Evolutionary conservation across 2,113 vertebrate genomes (phyloP).

Genomic region (Lepisosteus oculatus): DNA sequence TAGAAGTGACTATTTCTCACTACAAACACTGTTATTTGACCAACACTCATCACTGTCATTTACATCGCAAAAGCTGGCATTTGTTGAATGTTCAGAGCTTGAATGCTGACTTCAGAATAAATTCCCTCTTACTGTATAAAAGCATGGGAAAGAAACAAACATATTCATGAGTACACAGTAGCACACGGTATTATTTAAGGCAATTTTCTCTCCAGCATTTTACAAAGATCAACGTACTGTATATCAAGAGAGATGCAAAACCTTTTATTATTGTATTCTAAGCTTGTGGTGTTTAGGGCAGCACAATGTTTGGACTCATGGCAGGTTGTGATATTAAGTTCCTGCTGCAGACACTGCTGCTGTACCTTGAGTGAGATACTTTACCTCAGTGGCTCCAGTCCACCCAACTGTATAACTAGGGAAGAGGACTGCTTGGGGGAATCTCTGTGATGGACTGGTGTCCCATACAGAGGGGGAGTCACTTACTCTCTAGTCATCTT

Average conservation of each 20-base stretch:
- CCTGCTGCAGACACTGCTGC: no score
- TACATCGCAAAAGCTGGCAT: slow-evolving; percentile 7
- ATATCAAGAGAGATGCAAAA: background rate
- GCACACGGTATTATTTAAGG: slow-evolving; percentile 21
- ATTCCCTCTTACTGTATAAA: slow-evolving; percentile 1
- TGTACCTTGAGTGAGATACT: no score
- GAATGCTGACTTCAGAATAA: background rate
- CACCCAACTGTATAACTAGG: no score
- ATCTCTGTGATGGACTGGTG: no score
- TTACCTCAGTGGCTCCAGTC: no score
- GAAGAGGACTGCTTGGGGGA: no score
- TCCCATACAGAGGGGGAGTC: no score
- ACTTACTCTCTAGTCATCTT: no score
- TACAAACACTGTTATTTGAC: background rate
- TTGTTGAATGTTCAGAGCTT: slow-evolving; percentile 8
- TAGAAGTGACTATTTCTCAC: background rate
- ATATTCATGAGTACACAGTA: slow-evolving; percentile 17
- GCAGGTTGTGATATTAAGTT: no score
- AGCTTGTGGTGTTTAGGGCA: background rate
- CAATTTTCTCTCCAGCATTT: slow-evolving; percentile 14
- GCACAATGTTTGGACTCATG: no score
- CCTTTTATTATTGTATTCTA: background rate
- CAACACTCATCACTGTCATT: background rate
- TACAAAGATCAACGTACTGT: slow-evolving; percentile 10
- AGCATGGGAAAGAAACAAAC: slow-evolving; percentile 20